phyloP scores from a whole-genome alignment of 2,888 invertebrate species.

The Athalia rosae region DNA sequence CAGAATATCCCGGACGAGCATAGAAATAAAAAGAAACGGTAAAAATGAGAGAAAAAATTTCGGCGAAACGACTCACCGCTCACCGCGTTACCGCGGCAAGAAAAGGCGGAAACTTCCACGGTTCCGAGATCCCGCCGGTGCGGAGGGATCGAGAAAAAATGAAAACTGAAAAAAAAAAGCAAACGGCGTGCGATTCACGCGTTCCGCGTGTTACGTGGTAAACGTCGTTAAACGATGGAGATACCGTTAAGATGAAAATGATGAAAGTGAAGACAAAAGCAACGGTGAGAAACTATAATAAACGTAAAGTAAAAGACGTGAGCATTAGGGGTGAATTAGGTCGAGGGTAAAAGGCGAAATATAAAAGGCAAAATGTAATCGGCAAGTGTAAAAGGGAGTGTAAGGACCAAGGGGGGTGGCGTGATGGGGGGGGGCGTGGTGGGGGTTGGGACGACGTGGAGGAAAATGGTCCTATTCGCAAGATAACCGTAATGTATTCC shows the following conservation, averaged over 20 bases:
- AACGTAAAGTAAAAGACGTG: slow-evolving; percentile 33
- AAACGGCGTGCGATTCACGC: too few species aligned
- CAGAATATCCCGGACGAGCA: slow-evolving; percentile 2
- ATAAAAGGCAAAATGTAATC: slow-evolving; percentile 46
- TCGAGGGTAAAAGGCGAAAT: slow-evolving; percentile 36
- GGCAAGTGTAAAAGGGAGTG: slow-evolving; percentile 42
- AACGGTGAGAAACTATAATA: slow-evolving; percentile 31
- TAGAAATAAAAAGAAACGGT: slow-evolving; percentile 18
- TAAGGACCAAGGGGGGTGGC: slow-evolving; percentile 30
- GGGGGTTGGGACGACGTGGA: slow-evolving; percentile 36
- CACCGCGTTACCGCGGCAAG: too few species aligned
- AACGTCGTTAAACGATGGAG: not conserved
- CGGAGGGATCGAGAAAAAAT: too few species aligned
- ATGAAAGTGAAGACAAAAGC: slow-evolving; percentile 7
- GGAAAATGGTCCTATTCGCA: slow-evolving; percentile 50
- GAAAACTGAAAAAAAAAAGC: too few species aligned
- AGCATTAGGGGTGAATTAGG: slow-evolving; percentile 42
- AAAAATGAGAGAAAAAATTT: slow-evolving; percentile 44
- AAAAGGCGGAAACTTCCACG: not conserved
- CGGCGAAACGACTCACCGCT: slow-evolving; percentile 27
- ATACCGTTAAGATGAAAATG: slow-evolving; percentile 21
- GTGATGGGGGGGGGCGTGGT: slow-evolving; percentile 47
- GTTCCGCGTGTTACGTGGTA: too few species aligned
- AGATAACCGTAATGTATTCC: slow-evolving; percentile 63
- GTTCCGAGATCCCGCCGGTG: too few species aligned